These are phyloP conservation scores for Drosophila acutilabella DNA, from an alignment of 2,888 invertebrate genomes.

Conservation along the genomic window DNA sequence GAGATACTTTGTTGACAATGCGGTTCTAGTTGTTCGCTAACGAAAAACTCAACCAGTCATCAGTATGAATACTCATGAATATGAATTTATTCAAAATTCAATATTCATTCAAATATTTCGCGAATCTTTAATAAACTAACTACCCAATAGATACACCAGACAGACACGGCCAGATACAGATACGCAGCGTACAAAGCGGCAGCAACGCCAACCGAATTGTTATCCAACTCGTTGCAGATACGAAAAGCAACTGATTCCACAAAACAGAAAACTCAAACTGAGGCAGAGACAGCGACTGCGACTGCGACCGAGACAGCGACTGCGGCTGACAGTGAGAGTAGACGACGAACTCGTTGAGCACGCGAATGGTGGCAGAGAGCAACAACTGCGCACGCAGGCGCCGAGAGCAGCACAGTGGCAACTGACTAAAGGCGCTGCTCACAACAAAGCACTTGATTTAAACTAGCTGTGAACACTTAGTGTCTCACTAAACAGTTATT, in stretches of 20 bases:
- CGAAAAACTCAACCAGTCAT: slow-evolving; percentile 43
- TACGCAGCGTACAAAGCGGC: slow-evolving; percentile 44
- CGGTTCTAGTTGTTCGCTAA: slow-evolving; percentile 43
- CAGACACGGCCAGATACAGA: slow-evolving; percentile 25
- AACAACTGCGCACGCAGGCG: slow-evolving; percentile 44
- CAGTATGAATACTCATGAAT: slow-evolving; percentile 3
- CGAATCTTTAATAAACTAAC: slow-evolving; percentile 25
- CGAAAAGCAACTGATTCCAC: slow-evolving; percentile 65
- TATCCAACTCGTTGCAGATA: slow-evolving; percentile 75
- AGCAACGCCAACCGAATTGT: slow-evolving; percentile 58
- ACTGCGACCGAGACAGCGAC: slow-evolving; percentile 2
- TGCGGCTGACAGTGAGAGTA: background rate
- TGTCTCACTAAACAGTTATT: too few species aligned
- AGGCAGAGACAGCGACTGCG: slow-evolving; percentile 1
- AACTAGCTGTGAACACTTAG: too few species aligned
- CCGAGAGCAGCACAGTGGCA: slow-evolving; percentile 37
- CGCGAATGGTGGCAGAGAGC: background rate
- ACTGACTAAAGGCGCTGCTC: slow-evolving; percentile 4
- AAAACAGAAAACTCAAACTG: slow-evolving; percentile 44
- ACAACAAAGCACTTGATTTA: too few species aligned
- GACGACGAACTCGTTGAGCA: background rate
- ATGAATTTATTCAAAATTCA: background rate
- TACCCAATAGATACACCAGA: slow-evolving; percentile 27
- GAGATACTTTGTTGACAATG: slow-evolving; percentile 36
- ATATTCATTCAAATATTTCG: slow-evolving; percentile 16